Conservation (phyloP, 2,888 invertebrate genomes). For the Sarcophaga caerulescens region DNA sequence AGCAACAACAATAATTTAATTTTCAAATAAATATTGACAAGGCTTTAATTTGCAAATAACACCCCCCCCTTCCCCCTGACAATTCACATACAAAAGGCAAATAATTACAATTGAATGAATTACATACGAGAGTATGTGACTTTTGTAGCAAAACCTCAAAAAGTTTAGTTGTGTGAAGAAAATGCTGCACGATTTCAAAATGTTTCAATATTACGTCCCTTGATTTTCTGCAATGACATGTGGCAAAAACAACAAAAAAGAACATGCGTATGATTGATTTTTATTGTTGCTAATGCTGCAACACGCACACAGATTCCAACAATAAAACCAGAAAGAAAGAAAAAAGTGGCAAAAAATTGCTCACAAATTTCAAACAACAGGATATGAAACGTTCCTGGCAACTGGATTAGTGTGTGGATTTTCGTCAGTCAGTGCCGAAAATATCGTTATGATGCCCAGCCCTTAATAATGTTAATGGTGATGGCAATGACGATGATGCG, state of each 20-base stretch:
- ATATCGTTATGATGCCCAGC: neutral
- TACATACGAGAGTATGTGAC: slow-evolving; percentile 38
- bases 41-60: too few species aligned
- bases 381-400: slow-evolving; percentile 45
- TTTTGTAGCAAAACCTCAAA: slow-evolving; percentile 30
- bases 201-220: neutral
- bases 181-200: neutral
- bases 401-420: neutral
- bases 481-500: slow-evolving; percentile 1
- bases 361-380: slow-evolving; percentile 1
- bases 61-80: too few species aligned
- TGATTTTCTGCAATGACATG: slow-evolving; percentile 50
- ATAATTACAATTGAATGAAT: too few species aligned
- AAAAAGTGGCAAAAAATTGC: neutral
- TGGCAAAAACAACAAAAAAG: slow-evolving; percentile 21
- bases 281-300: neutral
- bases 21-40: too few species aligned
- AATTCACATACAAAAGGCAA: too few species aligned
- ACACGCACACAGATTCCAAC: slow-evolving; percentile 31
- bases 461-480: slow-evolving; percentile 10
- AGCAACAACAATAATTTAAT: too few species aligned
- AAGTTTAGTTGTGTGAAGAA: neutral
- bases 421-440: neutral
- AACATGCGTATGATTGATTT: slow-evolving; percentile 22
- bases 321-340: neutral